These are phyloP conservation scores for Bombus pyrosoma DNA, from an alignment of 1,140 invertebrate genomes.

Conservation along the genomic window DNA sequence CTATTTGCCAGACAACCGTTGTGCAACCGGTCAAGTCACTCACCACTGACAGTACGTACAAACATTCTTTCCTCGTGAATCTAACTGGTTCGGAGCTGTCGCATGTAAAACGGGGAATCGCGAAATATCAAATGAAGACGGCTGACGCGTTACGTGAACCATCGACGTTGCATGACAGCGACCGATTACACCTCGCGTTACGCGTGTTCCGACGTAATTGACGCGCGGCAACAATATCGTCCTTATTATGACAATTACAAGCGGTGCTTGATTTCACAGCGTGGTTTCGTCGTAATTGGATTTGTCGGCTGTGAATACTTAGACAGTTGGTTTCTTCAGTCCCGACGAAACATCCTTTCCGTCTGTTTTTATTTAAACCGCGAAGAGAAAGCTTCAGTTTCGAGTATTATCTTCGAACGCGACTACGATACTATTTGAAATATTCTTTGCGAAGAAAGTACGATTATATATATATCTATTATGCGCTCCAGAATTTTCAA, in stretches of 20 bases:
- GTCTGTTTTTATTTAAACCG: not conserved
- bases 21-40: not conserved
- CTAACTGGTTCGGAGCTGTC: too few species aligned
- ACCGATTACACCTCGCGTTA: constrained; percentile 54
- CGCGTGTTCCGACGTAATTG: constrained; percentile 70
- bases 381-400: not conserved
- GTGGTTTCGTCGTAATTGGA: constrained; percentile 57
- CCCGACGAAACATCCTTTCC: not conserved
- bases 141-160: constrained; percentile 36
- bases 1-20: not conserved
- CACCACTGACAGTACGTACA: not conserved
- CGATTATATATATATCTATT: too few species aligned
- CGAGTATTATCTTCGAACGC: not conserved
- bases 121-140: constrained; percentile 1
- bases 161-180: constrained; percentile 67
- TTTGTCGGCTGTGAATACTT: not conserved
- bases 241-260: constrained; percentile 77
- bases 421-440: not conserved
- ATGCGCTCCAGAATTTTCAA: not conserved
- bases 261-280: constrained; percentile 65
- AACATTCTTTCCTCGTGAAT: not conserved
- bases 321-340: not conserved
- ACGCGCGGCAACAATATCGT: constrained; percentile 71
- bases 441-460: not conserved
- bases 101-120: not conserved